These are phyloP conservation scores for Crotalus horridus DNA, from an alignment of 2,113 vertebrate species.

Conservation along the genomic window DNA sequence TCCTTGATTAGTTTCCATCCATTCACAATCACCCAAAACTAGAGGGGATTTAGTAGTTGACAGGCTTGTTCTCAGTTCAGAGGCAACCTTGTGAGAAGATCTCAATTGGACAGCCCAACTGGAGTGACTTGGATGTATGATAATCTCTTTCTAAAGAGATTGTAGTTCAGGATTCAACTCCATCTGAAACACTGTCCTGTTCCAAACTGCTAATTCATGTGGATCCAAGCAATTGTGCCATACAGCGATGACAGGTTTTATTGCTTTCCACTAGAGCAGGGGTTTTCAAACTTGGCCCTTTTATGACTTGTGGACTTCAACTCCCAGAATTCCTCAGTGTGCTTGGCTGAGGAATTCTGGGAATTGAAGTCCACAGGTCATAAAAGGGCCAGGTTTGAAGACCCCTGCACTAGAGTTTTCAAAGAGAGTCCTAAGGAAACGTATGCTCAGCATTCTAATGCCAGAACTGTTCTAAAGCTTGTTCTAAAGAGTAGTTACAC, in stretches of 20 bases:
- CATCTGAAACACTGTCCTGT: neutral
- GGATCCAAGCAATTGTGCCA: neutral
- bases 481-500: neutral
- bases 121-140: neutral
- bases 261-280: too few relatives aligned
- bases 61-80: neutral
- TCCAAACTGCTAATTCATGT: neutral
- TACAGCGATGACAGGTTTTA: neutral
- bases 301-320: too few relatives aligned
- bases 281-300: too few relatives aligned
- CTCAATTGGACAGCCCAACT: neutral
- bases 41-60: neutral
- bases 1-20: too few relatives aligned
- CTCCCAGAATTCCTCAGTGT: too few relatives aligned
- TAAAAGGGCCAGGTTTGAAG: too few relatives aligned
- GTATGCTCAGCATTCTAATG: neutral
- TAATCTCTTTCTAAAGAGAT: neutral
- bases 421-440: neutral
- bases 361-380: too few relatives aligned
- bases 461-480: neutral
- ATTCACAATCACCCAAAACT: neutral
- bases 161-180: neutral
- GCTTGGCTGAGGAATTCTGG: too few relatives aligned
- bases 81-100: neutral
- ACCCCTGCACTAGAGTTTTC: neutral